Percentiles rank a stretch among this genome's conserved stretches.
phyloP scores from a whole-genome alignment of 2,888 invertebrate species.

The Chorisops tibialis region DNA sequence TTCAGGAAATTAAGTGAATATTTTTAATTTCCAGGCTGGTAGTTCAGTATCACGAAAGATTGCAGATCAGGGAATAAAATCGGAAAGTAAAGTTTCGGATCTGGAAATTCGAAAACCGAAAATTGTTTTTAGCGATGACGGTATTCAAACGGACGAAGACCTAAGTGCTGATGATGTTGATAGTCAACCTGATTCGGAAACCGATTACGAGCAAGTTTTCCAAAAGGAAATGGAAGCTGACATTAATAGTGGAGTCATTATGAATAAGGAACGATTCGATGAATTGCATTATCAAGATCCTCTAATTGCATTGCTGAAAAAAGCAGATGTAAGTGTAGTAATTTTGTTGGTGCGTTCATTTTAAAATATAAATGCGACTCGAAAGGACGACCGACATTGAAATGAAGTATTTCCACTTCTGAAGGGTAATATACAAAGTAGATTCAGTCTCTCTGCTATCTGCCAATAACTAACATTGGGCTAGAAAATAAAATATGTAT shows the following conservation, averaged over 20 bases:
- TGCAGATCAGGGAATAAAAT: not conserved
- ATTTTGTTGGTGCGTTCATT: not conserved
- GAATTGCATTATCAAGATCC: slow-evolving; percentile 58
- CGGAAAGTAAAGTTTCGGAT: not conserved
- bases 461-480: too few species aligned
- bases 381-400: too few species aligned
- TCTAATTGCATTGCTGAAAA: slow-evolving; percentile 54
- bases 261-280: slow-evolving; percentile 55
- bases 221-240: slow-evolving; percentile 40
- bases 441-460: too few species aligned
- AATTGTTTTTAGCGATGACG: not conserved
- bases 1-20: not conserved
- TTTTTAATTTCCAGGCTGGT: slow-evolving; percentile 7
- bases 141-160: slow-evolving; percentile 2
- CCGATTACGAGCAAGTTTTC: not conserved
- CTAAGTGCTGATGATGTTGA: not conserved
- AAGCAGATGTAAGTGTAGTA: slow-evolving; percentile 52
- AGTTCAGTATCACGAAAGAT: slow-evolving; percentile 23
- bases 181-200: not conserved
- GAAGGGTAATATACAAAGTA: too few species aligned
- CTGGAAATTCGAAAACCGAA: not conserved
- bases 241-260: slow-evolving; percentile 53
- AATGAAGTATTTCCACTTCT: too few species aligned
- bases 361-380: too few species aligned
- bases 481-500: too few species aligned